Evolutionary conservation across 2,113 vertebrate genomes (phyloP), one percentile per base, ranked within the genome.

Genomic region (Conger conger): DNA sequence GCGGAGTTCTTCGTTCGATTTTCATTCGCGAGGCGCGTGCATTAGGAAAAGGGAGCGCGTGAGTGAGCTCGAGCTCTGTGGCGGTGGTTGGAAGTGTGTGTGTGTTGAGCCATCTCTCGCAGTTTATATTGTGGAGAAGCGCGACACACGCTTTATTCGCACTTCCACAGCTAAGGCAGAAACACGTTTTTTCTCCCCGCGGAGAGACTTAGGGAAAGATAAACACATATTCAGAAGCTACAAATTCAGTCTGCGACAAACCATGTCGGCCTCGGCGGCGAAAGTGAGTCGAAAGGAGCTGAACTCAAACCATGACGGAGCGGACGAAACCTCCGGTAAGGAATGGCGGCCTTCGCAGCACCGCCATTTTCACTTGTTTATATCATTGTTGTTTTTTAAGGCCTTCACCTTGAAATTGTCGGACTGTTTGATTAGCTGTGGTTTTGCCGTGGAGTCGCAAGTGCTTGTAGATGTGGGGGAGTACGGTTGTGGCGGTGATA

Each of bases 281-380:
- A 96, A 96, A 95, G 95, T 96, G 92, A 96, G 95, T 93, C 96
- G 96, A 93, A 96, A 96, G 94, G 96, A 96, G 94, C 95, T 96
- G 92, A 96, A 96, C 96, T 96, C 96, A 91, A 96, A 96, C 94
- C 96, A 96, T 94, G 94, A 96, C 92, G 95, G 95, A 91, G 95
- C 95, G 91, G 95, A 96, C 94, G 95, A 96, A 93, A 96, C 95
- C 95, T 96, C 96, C 94, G 95, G 96, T 96, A 91, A 92, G 86
- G 86, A 91, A 89, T 90, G 88, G 90, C 88, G 90, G 90, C 90
- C 89, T 91, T 87, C 88, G 37, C 50, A 87, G 88, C 92, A 92
- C 91, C 94, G 94, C 94, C 94, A 95, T 94, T 93, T 92, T 89
- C 84, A 86, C 76, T 33, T 87, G 79, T 78, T 63, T 79, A 30